Base-by-base conservation (phyloP, 2,797 vertebrate genomes). In the Tiaroga cobitis region DNA sequence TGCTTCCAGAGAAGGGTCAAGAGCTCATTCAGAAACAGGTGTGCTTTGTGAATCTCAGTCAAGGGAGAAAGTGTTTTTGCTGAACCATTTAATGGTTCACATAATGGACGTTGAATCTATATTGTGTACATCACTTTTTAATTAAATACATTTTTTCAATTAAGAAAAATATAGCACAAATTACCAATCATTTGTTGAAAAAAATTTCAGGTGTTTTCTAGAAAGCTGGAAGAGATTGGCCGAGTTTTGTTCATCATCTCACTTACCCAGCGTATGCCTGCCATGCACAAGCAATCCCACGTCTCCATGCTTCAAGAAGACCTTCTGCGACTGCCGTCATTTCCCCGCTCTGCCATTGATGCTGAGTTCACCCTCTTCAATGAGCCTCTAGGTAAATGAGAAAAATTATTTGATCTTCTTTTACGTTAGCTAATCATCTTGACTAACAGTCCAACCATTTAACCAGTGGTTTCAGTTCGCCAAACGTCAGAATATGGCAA, bases 11-110 rank as follows among this genome's bases (percentile, higher is more conserved):
- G 86, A 99, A 97, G 89, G 98, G 98, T n/a, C 98, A 98, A 91
- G 98, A 99, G 87, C 97, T 99, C 43, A 99, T 99, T 93, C 98
- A 99, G 93, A 99, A 99, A 90, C 98, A 99, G 96, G 98, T 99
- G 19, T 10, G 49, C 13, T 59, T 5, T 61, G 3, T 72, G 24
- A 21, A 26, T 19, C 29, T 72, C 9, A 61, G 21, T 56, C 21
- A 59, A 37, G 26, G 16, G 68, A 19, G 8, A 39, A 74, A 41
- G 10, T 46, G 16, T 61, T 29, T 78, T 19, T 54, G 3, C 16
- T 37, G 10, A 29, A 41, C 5, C 32, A 65, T 18, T 51, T 63
- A 34, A 29, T 63, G 1, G 29, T 16, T 78, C 43, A 41, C 43
- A 24, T 9, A 34, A 67, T 34, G 24, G 13, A 70, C 61, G 18